Base-by-base conservation (phyloP, 2,797 vertebrate species). In the Eulemur rubriventer region DNA sequence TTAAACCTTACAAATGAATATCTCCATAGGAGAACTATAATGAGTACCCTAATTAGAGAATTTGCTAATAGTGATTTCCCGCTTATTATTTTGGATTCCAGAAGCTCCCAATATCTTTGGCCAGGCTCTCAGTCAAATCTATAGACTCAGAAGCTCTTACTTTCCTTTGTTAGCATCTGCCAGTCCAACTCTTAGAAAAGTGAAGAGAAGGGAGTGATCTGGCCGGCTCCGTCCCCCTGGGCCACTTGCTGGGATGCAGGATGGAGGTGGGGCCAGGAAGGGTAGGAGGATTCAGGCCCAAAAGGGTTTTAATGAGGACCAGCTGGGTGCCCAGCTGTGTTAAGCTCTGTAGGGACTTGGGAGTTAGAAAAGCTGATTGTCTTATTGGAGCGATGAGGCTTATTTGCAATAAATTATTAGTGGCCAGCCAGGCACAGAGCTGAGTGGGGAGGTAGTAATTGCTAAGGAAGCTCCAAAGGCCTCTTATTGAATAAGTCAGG, bases 361-460 rank as follows among this genome's bases (percentile, higher is more conserved):
- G 81, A 89, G 38, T 26, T 33, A 69, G 91, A 92, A 65, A 84
- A 87, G 33, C 52, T 1, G 3, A n/a, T 57, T 89, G 30, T 80
- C 52, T 94, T 76, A 70, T 38, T 65, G 61, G 81, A 88, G 52
- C 2, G 2, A 35, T 73, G 86, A 91, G 48, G 83, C 70, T 63
- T 95, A 67, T 46, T 83, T 89, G 50, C 70, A 86, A 70, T 81
- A 72, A 94, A 94, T 85, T 85, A 70, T 72, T 94, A 87, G 89
- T 35, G 65, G 75, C 28, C 41, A 35, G 67, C 63, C 59, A 81
- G 92, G 59, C 76, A 48, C 0, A 1, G 43, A 85, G 46, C 86
- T 78, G 70, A 33, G 30, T 24, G 69, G 78, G 11, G 46, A 78
- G 26, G 41, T 24, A 20, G 35, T 73, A 33, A 89, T 69, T 90